These are phyloP conservation scores for Trachymyrmex septentrionalis DNA, from an alignment of 1,140 invertebrate genomes.

Conservation along the genomic window DNA sequence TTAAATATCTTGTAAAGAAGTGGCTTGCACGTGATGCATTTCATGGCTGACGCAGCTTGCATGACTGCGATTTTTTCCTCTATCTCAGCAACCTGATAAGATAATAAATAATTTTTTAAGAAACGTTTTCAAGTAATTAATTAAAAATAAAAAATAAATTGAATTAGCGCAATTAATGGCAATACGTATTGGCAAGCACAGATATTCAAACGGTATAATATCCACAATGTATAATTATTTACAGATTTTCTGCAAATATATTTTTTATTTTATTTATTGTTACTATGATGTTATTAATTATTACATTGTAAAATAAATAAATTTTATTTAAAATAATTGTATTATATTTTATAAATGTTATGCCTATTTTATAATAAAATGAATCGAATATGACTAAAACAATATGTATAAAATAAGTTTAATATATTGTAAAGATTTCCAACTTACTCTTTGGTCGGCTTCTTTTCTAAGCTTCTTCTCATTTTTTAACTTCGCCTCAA, in stretches of 20 bases:
- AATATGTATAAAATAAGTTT: not conserved
- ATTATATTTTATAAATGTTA: too few relatives aligned
- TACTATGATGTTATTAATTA: too few relatives aligned
- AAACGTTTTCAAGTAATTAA: not conserved
- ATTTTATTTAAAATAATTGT: too few relatives aligned
- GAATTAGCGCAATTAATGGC: too few relatives aligned
- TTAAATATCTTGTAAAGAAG: constrained; percentile 88
- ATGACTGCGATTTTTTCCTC: constrained; percentile 90
- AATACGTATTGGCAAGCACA: not conserved
- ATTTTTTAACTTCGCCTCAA: constrained; percentile 88
- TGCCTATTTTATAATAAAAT: not conserved
- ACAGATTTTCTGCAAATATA: not conserved
- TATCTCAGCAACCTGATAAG: constrained; percentile 90
- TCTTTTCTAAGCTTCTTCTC: constrained; percentile 88
- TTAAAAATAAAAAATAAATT: too few relatives aligned
- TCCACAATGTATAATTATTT: not conserved
- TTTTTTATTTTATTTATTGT: too few relatives aligned
- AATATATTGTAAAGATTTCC: constrained; percentile 13
- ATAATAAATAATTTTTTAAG: constrained; percentile 7
- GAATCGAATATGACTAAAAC: constrained; percentile 3
- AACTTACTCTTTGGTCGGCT: constrained; percentile 89
- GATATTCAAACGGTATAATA: not conserved
- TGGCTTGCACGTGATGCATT: constrained; percentile 89
- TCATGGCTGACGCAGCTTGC: constrained; percentile 89
- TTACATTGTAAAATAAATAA: too few relatives aligned